Base-by-base conservation (phyloP, 2,888 invertebrate species). In the Troilus luridus region DNA sequence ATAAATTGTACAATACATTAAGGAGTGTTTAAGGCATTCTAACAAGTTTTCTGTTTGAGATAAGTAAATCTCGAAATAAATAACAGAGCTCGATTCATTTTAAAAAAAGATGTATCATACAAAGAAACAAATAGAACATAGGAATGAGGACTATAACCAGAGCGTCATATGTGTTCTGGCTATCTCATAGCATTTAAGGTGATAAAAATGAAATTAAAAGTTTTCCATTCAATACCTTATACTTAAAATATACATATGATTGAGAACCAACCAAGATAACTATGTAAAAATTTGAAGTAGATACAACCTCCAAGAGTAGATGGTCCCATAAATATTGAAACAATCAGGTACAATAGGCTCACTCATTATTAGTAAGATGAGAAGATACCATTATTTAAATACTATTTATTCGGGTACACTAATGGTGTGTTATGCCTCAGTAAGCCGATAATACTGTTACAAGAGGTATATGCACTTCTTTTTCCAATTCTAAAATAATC, bases 301-400 rank as follows among this genome's bases (percentile, higher is more conserved):
- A 58, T 85, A 85, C 85, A 85, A 85, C 85, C 72, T 77, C 41
- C 85, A 85, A 85, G 85, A 85, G 56, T 56, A 85, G 56, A 85
- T 85, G 85, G 85, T 85, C 85, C 85, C 85, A 85, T 85, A 85
- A 85, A 85, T 56, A 85, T 85, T 85, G 85, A 85, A 85, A 85
- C 85, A 77, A 77, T 77, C 72, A 85, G 85, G 85, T 85, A 85
- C 85, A 77, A 77, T 19, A 77, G 41, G 27, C 72, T 77, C 72
- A 77, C 72, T 77, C 72, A 27, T 41, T 77, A 27, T 17, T 77
- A 77, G 72, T 41, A 41, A 27, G 41, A 17, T 17, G 72, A 77
- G 72, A 77, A 77, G 27, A 77, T 77, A 77, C 27, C 72, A 77
- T 67, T 67, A 67, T 67, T 67, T 67, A 67, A 27, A 27, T 67